phyloP scores from a whole-genome alignment of 1,140 invertebrate species.

The Manduca sexta region DNA sequence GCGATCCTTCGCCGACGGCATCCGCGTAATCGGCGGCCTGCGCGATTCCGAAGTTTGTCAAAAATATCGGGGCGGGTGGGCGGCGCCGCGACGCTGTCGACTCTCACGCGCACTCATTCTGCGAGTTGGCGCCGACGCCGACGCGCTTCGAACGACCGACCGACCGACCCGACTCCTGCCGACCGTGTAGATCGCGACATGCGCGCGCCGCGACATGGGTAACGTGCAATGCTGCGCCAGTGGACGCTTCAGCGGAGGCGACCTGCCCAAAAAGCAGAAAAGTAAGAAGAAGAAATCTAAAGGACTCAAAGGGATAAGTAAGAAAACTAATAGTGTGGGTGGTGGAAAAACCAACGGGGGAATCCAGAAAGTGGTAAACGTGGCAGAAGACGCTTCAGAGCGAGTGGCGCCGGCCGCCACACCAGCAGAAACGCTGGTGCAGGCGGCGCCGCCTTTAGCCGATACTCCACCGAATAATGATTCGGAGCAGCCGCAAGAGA shows the following conservation, averaged over 20 bases:
- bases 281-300: slow-evolving; percentile 49
- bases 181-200: slow-evolving; percentile 58
- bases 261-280: slow-evolving; percentile 48
- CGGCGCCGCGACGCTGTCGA: slow-evolving; percentile 46
- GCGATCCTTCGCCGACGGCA: slow-evolving; percentile 66
- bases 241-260: slow-evolving; percentile 55
- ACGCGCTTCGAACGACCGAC: slow-evolving; percentile 68
- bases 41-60: slow-evolving; percentile 52
- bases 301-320: slow-evolving; percentile 31
- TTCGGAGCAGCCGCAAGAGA: slow-evolving; percentile 7
- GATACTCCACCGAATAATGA: slow-evolving; percentile 4
- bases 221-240: slow-evolving; percentile 71
- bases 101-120: slow-evolving; percentile 50
- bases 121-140: slow-evolving; percentile 67
- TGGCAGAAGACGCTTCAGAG: slow-evolving; percentile 49
- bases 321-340: slow-evolving; percentile 49
- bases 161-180: slow-evolving; percentile 56
- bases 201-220: slow-evolving; percentile 66
- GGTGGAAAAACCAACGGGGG: slow-evolving; percentile 39
- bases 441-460: slow-evolving; percentile 22
- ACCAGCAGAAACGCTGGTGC: slow-evolving; percentile 23
- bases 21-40: slow-evolving; percentile 68
- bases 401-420: slow-evolving; percentile 30
- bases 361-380: slow-evolving; percentile 39
- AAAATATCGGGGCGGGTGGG: slow-evolving; percentile 61